Percentiles rank a stretch among this genome's conserved stretches.
Conservation (phyloP, 2,888 invertebrate species). For the Leptopilina myrica region DNA sequence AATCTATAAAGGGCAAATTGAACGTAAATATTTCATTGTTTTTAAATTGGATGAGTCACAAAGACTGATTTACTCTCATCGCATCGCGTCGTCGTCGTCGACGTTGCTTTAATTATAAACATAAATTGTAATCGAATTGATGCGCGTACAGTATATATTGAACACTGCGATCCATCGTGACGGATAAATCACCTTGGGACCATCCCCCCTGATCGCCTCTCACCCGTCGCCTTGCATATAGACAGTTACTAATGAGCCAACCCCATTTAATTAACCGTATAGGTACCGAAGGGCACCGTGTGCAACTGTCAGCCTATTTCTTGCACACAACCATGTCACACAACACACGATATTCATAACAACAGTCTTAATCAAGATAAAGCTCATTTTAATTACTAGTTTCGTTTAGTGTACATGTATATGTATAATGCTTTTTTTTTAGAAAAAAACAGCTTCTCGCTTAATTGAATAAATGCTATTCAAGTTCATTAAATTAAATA, state of each 20-base stretch:
- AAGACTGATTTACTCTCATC: conserved; percentile 1
- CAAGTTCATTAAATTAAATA: too few species aligned
- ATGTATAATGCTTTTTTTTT: too few species aligned
- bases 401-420: not conserved
- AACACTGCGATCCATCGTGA: conserved; percentile 67
- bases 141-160: conserved; percentile 50
- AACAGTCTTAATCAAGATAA: conserved; percentile 10
- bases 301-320: conserved; percentile 65
- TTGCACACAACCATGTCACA: conserved; percentile 44
- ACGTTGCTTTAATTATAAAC: conserved; percentile 16
- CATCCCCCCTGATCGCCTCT: conserved; percentile 64
- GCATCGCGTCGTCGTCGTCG: too few species aligned
- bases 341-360: conserved; percentile 17
- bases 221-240: conserved; percentile 67
- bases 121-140: conserved; percentile 23
- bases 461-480: not conserved
- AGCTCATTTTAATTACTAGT: not conserved
- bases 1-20: not conserved
- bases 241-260: conserved; percentile 68
- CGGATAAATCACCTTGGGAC: conserved; percentile 68
- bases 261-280: conserved; percentile 68
- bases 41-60: conserved; percentile 10
- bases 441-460: not conserved
- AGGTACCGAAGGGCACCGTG: conserved; percentile 40
- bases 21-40: not conserved